Percentiles rank a stretch among this genome's conserved stretches.
These are phyloP conservation scores for Elephantulus edwardii DNA, from an alignment of 2,113 vertebrate genomes.

Conservation along the genomic window DNA sequence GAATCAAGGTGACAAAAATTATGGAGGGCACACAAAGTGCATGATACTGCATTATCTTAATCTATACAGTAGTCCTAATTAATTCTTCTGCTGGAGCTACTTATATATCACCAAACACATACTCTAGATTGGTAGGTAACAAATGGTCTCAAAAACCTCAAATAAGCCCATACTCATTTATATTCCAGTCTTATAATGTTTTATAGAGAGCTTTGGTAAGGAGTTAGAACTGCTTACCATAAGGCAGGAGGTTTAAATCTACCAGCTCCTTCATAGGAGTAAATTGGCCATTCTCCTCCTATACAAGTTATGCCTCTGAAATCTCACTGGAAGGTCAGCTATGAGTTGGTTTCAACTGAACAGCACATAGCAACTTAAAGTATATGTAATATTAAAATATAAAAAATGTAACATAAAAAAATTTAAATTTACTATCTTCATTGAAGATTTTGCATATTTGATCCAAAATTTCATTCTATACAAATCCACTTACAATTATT, in stretches of 20 bases:
- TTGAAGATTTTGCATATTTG: not conserved
- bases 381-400: too few species aligned
- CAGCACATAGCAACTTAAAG: too few species aligned
- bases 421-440: slow-evolving; percentile 6
- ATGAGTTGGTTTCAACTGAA: too few species aligned
- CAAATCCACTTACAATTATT: slow-evolving; percentile 1
- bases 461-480: slow-evolving; percentile 22
- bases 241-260: too few species aligned
- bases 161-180: not conserved
- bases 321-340: too few species aligned
- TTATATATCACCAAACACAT: not conserved
- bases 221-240: too few species aligned
- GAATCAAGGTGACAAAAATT: not conserved
- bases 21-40: slow-evolving; percentile 14
- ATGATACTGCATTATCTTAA: not conserved
- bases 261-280: too few species aligned
- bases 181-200: not conserved
- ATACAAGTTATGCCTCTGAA: too few species aligned
- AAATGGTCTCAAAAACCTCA: not conserved
- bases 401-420: slow-evolving; percentile 15
- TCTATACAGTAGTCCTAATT: not conserved
- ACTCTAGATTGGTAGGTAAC: not conserved
- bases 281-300: too few species aligned
- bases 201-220: too few species aligned
- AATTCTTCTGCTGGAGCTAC: not conserved